Evolutionary conservation across 2,888 invertebrate species (phyloP).

Genomic region (Galerucella pusilla): DNA sequence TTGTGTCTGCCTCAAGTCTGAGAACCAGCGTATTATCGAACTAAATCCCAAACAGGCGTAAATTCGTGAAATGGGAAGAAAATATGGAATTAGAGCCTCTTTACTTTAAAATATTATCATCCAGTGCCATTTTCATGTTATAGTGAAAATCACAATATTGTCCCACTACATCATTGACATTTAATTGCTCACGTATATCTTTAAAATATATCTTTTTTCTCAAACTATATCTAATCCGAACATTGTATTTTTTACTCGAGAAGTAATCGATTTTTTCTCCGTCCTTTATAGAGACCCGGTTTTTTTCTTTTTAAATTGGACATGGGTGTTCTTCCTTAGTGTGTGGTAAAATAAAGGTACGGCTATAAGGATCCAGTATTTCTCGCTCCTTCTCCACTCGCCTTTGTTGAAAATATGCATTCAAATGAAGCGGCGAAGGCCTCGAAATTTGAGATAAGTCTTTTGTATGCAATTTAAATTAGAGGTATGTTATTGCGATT

Average conservation of each 20-base stretch:
- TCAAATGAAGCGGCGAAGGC: conserved; percentile 28
- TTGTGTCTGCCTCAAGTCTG: too few relatives aligned
- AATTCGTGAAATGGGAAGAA: too few relatives aligned
- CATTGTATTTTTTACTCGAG: neutral
- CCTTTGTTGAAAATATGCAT: conserved; percentile 27
- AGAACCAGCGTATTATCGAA: too few relatives aligned
- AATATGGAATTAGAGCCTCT: too few relatives aligned
- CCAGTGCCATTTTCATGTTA: too few relatives aligned
- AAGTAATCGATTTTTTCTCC: conserved; percentile 2
- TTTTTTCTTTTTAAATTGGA: neutral
- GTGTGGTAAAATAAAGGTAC: conserved; percentile 14
- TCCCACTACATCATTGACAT: neutral
- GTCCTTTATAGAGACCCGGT: neutral
- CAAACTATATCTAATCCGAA: conserved; percentile 1
- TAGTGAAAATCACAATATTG: neutral
- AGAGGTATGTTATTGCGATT: conserved; percentile 24
- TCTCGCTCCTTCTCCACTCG: conserved; percentile 9
- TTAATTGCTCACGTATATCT: neutral
- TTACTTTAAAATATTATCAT: too few relatives aligned
- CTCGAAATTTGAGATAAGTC: conserved; percentile 33
- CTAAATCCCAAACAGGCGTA: too few relatives aligned
- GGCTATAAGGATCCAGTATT: conserved; percentile 2
- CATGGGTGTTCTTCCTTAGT: conserved; percentile 18
- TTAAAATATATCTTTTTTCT: neutral
- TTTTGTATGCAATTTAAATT: conserved; percentile 35